phyloP scores from a whole-genome alignment of 2,797 vertebrate species.

The Oreochromis grahami region DNA sequence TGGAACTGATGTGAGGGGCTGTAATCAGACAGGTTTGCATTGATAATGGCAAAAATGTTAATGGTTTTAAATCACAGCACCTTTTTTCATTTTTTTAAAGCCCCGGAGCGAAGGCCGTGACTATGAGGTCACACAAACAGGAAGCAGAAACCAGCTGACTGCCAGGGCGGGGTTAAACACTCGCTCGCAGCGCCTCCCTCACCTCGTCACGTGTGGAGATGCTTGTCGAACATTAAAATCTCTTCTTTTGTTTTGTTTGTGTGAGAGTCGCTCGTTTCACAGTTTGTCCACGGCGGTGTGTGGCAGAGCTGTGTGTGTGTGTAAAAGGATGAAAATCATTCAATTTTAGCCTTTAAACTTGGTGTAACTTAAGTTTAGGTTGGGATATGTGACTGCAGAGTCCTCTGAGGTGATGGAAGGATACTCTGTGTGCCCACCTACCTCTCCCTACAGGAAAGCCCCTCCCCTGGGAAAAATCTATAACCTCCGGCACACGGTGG shows the following conservation, averaged over 20 bases:
- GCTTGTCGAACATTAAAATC: slow-evolving; percentile 62
- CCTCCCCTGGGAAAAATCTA: slow-evolving; percentile 62
- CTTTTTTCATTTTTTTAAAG: not conserved
- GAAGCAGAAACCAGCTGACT: not conserved
- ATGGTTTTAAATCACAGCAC: slow-evolving; percentile 7
- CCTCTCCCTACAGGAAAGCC: slow-evolving; percentile 66
- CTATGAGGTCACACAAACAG: slow-evolving; percentile 7
- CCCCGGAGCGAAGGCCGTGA: not conserved
- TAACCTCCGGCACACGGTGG: slow-evolving; percentile 51
- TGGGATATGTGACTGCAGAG: not conserved
- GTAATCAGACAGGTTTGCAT: slow-evolving; percentile 12
- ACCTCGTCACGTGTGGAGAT: slow-evolving; percentile 54
- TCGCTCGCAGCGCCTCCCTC: slow-evolving; percentile 25
- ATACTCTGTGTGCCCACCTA: slow-evolving; percentile 59
- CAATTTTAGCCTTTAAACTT: not conserved
- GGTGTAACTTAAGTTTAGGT: not conserved
- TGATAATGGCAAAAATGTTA: not conserved
- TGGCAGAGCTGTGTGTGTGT: slow-evolving; percentile 1
- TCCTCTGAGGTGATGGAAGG: not conserved
- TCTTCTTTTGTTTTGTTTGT: slow-evolving; percentile 53
- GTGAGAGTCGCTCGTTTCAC: slow-evolving; percentile 55
- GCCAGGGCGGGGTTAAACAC: slow-evolving; percentile 33
- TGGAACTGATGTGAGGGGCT: not conserved
- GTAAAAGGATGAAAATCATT: fast-evolving
- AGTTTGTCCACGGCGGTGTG: slow-evolving; percentile 55